Evolutionary conservation across 2,797 vertebrate genomes (phyloP).

Genomic region (Bradypodion pumilum): DNA sequence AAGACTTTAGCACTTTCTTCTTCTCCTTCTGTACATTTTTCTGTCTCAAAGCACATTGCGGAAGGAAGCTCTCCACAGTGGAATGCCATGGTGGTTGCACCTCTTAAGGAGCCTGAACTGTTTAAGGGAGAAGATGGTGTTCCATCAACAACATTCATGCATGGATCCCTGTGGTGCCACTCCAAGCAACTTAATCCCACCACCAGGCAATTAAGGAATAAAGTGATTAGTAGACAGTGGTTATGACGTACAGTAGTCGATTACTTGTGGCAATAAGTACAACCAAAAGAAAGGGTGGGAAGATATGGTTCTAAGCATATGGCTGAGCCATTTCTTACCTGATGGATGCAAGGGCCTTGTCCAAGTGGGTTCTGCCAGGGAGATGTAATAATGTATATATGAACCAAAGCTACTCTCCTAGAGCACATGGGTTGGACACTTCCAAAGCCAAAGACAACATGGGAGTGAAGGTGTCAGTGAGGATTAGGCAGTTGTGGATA

Average conservation of each 20-base stretch:
- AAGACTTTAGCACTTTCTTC: constrained; percentile 12
- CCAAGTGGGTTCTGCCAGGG: constrained; percentile 12
- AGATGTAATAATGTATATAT: constrained; percentile 35
- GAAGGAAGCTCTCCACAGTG: background rate
- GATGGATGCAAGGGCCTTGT: background rate
- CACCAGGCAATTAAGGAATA: background rate
- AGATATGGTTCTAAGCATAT: background rate
- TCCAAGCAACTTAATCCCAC: background rate
- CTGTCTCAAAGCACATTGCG: constrained; percentile 11
- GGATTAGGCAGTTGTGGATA: background rate
- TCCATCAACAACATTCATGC: background rate
- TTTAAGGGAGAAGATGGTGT: constrained; percentile 2
- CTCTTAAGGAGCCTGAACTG: background rate
- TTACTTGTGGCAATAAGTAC: background rate
- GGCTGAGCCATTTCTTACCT: background rate
- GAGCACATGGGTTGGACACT: constrained; percentile 25
- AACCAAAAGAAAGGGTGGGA: background rate
- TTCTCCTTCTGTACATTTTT: background rate
- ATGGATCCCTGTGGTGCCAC: background rate
- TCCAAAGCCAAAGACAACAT: constrained; percentile 19
- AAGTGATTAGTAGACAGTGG: background rate
- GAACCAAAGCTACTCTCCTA: constrained; percentile 33
- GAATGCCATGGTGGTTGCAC: background rate
- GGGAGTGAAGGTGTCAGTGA: background rate
- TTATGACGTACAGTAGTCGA: too few species aligned